Percentiles rank a stretch among this genome's conserved stretches.
Conservation (phyloP, 2,797 vertebrate species). For the Tarsius wallacei region DNA sequence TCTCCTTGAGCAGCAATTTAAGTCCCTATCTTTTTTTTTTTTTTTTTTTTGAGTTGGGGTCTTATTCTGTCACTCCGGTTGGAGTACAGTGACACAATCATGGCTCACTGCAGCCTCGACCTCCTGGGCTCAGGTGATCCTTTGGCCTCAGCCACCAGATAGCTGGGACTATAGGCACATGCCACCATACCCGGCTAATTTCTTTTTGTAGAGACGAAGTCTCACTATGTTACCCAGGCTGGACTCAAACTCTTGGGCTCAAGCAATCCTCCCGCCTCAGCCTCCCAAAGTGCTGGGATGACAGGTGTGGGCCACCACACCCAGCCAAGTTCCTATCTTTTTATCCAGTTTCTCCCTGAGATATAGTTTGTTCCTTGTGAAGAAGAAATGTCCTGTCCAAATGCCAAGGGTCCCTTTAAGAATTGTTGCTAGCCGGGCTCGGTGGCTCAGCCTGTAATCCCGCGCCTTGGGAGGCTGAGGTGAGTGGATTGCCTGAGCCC, state of each 20-base stretch:
- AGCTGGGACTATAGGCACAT: background rate
- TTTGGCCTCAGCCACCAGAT: background rate
- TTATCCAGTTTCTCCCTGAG: background rate
- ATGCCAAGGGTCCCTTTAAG: background rate
- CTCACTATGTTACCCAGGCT: background rate
- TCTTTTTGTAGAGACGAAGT: background rate
- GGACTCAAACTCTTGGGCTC: background rate
- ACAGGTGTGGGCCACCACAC: background rate
- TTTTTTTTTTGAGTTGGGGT: background rate
- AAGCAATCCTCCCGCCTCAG: background rate
- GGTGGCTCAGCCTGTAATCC: background rate
- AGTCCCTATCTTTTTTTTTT: background rate
- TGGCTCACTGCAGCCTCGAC: background rate
- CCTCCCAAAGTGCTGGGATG: background rate
- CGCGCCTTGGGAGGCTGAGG: background rate
- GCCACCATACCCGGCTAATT: background rate
- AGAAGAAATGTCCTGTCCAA: background rate
- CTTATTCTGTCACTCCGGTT: background rate
- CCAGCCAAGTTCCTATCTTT: background rate
- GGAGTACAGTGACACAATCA: background rate
- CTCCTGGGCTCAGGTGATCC: background rate
- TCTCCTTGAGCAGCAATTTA: background rate
- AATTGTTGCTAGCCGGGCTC: background rate
- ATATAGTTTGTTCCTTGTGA: background rate
- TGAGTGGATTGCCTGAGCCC: background rate